These are phyloP conservation scores for Caradrina clavipalpis DNA, from an alignment of 2,888 invertebrate genomes.

Conservation along the genomic window DNA sequence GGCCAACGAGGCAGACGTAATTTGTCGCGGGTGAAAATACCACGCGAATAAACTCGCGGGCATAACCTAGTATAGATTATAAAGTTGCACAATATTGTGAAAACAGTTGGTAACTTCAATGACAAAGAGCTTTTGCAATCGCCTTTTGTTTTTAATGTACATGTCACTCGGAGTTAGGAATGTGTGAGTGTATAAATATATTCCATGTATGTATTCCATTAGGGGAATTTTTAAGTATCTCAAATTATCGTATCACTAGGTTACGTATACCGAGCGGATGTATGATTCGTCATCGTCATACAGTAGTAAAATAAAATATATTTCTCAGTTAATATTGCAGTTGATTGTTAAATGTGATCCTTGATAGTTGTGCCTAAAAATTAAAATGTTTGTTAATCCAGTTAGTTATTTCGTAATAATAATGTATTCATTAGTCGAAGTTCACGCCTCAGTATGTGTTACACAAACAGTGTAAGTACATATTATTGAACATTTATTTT, in stretches of 20 bases:
- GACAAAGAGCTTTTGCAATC: neutral
- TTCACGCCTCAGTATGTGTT: neutral
- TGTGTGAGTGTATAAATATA: neutral
- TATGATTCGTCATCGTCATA: slow-evolving; percentile 12
- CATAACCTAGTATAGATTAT: no score
- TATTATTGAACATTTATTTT: neutral
- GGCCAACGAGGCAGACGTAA: no score
- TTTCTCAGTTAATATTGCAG: slow-evolving; percentile 17
- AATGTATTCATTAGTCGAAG: neutral
- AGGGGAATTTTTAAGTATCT: neutral
- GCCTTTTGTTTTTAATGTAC: neutral
- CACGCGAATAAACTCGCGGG: no score
- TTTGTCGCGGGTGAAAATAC: no score
- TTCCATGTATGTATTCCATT: neutral
- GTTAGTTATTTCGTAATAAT: slow-evolving; percentile 13
- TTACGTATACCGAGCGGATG: slow-evolving; percentile 23
- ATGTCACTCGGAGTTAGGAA: neutral
- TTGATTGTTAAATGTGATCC: neutral
- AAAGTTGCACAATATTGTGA: slow-evolving; percentile 1
- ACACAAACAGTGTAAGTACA: slow-evolving; percentile 14
- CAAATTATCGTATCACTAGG: slow-evolving; percentile 12
- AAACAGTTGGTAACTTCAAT: neutral
- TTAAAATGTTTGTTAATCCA: slow-evolving; percentile 19
- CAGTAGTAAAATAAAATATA: neutral
- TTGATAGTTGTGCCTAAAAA: neutral